Percentiles rank a stretch among this genome's conserved stretches.
These are phyloP conservation scores for Globodera ellingtonae DNA, from an alignment of 1,140 invertebrate genomes.

Conservation along the genomic window DNA sequence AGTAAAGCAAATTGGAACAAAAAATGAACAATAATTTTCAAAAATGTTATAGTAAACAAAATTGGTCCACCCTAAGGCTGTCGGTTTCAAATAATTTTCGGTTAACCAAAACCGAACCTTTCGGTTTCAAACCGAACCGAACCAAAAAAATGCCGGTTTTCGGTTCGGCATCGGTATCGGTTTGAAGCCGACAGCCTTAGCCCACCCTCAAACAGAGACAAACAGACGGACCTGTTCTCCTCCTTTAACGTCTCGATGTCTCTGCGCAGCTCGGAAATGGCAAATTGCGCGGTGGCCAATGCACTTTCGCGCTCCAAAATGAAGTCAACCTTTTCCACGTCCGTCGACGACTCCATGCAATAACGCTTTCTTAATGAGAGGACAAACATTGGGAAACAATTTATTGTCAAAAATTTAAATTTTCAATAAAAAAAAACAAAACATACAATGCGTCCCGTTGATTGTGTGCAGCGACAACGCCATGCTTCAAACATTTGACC, in stretches of 20 bases:
- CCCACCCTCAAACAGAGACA: too few relatives aligned
- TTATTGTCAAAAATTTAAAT: neutral
- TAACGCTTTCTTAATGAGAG: slow-evolving; percentile 24
- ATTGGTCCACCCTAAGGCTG: neutral
- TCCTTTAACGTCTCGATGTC: slow-evolving; percentile 37
- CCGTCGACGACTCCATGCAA: slow-evolving; percentile 30
- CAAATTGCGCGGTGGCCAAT: slow-evolving; percentile 38
- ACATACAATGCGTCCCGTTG: slow-evolving; percentile 43
- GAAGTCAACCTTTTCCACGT: slow-evolving; percentile 43
- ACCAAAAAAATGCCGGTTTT: too few relatives aligned
- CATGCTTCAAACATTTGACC: slow-evolving; percentile 35
- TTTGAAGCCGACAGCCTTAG: too few relatives aligned
- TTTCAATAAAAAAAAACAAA: slow-evolving; percentile 17
- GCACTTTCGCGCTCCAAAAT: slow-evolving; percentile 47
- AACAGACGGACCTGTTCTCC: slow-evolving; percentile 22
- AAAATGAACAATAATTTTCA: neutral
- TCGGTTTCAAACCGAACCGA: too few relatives aligned
- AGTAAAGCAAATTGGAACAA: neutral
- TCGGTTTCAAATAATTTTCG: too few relatives aligned
- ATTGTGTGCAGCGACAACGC: slow-evolving; percentile 45
- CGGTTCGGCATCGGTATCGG: too few relatives aligned
- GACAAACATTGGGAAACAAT: too few relatives aligned
- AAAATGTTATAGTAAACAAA: neutral
- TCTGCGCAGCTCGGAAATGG: slow-evolving; percentile 38
- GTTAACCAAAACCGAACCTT: too few relatives aligned